Conservation (phyloP, 2,888 invertebrate species). For the Drosophila algonquin region DNA sequence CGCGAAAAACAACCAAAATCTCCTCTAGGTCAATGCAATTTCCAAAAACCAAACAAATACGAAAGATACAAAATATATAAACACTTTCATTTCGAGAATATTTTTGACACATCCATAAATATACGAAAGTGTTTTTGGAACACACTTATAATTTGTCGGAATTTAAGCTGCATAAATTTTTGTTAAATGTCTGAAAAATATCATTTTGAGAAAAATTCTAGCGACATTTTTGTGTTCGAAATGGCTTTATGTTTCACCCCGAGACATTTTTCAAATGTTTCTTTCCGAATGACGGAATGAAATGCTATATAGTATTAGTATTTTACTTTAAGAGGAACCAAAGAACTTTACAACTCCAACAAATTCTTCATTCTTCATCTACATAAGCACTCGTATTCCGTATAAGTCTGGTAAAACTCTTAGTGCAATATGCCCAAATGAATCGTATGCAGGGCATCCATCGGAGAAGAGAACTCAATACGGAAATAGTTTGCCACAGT, state of each 20-base stretch:
- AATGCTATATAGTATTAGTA: conserved; percentile 16
- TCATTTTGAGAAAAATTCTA: conserved; percentile 18
- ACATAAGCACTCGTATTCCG: background rate
- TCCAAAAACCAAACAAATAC: conserved; percentile 31
- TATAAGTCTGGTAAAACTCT: background rate
- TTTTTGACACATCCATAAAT: conserved; percentile 43
- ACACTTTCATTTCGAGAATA: conserved; percentile 4
- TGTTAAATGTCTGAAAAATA: conserved; percentile 40
- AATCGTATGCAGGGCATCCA: conserved; percentile 39
- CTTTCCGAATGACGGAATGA: background rate
- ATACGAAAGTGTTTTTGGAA: conserved; percentile 39
- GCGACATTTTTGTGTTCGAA: conserved; percentile 25
- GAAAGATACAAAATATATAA: conserved; percentile 17
- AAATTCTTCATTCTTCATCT: background rate
- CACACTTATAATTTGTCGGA: conserved; percentile 42
- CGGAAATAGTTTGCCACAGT: conserved; percentile 61
- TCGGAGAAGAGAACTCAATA: conserved; percentile 48
- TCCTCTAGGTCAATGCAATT: conserved; percentile 52
- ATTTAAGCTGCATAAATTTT: conserved; percentile 37
- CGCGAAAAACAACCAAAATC: conserved; percentile 30
- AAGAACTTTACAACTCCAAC: no score
- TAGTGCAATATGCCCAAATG: conserved; percentile 43
- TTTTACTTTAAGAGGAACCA: background rate
- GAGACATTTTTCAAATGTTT: conserved; percentile 27
- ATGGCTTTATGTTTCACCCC: conserved; percentile 22